Percentiles rank a stretch among this genome's conserved stretches.
Conservation (phyloP, 2,888 invertebrate species). For the Sympetrum striolatum region DNA sequence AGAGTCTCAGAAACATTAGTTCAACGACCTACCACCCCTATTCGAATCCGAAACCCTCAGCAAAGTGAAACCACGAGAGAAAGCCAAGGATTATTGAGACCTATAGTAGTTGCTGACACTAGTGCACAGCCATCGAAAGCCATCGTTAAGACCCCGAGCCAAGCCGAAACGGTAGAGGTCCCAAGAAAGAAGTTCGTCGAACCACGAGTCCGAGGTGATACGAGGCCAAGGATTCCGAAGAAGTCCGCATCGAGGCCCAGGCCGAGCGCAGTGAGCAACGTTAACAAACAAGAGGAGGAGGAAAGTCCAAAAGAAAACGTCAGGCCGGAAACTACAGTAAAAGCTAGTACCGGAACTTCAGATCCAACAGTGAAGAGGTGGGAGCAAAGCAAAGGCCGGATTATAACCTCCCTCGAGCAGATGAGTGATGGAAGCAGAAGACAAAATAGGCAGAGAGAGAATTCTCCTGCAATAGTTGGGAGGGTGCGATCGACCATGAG, state of each 20-base stretch:
- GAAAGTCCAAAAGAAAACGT: not conserved
- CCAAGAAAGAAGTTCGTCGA: conserved; percentile 13
- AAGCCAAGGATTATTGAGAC: not conserved
- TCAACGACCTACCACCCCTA: not conserved
- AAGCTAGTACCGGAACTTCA: not conserved
- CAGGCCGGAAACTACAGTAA: not conserved
- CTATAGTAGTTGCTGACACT: not conserved
- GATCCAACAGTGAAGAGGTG: not conserved
- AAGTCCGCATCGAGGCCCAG: not conserved
- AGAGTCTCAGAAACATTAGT: not conserved
- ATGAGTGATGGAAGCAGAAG: not conserved
- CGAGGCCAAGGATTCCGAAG: not conserved
- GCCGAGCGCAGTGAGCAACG: not conserved
- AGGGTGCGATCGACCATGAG: not conserved
- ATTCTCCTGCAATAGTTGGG: not conserved
- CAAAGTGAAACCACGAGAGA: not conserved
- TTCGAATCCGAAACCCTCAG: too few species aligned
- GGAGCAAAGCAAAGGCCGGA: not conserved
- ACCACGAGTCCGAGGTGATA: conserved; percentile 10
- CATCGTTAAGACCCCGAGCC: too few species aligned
- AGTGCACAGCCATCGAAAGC: not conserved
- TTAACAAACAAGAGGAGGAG: not conserved
- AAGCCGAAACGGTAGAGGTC: not conserved
- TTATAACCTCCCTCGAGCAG: not conserved
- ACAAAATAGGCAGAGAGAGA: not conserved